phyloP scores from a whole-genome alignment of 2,888 invertebrate genomes.

The Leucania comma region DNA sequence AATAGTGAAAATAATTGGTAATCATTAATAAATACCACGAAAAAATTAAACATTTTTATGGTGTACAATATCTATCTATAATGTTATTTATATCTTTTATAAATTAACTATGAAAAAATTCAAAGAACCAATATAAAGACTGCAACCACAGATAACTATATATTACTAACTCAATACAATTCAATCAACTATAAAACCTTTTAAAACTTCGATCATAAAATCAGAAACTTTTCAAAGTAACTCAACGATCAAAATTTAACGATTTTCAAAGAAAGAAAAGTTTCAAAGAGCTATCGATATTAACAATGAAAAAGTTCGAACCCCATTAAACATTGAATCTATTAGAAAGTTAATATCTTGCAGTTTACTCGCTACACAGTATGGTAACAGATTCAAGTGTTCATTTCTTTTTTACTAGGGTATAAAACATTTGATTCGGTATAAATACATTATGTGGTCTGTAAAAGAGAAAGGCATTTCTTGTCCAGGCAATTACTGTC shows the following conservation, averaged over 20 bases:
- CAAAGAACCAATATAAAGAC: not conserved
- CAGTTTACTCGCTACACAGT: slow-evolving; percentile 19
- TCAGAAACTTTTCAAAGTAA: slow-evolving; percentile 16
- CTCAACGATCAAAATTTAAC: slow-evolving; percentile 35
- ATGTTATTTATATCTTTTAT: not conserved
- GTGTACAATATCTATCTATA: too few relatives aligned
- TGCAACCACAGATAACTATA: not conserved
- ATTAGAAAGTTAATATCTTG: slow-evolving; percentile 26
- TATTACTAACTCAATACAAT: slow-evolving; percentile 8
- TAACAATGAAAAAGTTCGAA: slow-evolving; percentile 47
- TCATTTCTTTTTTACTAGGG: slow-evolving; percentile 33
- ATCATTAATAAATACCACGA: too few relatives aligned
- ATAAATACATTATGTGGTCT: slow-evolving; percentile 3
- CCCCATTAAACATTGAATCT: slow-evolving; percentile 46
- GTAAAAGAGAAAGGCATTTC: too few relatives aligned
- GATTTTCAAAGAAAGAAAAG: slow-evolving; percentile 44
- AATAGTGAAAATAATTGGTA: too few relatives aligned
- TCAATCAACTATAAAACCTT: slow-evolving; percentile 24
- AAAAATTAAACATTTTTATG: too few relatives aligned
- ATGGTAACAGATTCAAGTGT: slow-evolving; percentile 3
- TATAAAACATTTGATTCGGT: slow-evolving; percentile 39
- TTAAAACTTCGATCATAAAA: slow-evolving; percentile 43
- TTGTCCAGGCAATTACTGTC: too few relatives aligned
- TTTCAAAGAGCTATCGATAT: slow-evolving; percentile 45
- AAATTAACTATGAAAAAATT: not conserved